Base-by-base conservation (phyloP, 2,888 invertebrate species). In the Agrenia bidenticulata region DNA sequence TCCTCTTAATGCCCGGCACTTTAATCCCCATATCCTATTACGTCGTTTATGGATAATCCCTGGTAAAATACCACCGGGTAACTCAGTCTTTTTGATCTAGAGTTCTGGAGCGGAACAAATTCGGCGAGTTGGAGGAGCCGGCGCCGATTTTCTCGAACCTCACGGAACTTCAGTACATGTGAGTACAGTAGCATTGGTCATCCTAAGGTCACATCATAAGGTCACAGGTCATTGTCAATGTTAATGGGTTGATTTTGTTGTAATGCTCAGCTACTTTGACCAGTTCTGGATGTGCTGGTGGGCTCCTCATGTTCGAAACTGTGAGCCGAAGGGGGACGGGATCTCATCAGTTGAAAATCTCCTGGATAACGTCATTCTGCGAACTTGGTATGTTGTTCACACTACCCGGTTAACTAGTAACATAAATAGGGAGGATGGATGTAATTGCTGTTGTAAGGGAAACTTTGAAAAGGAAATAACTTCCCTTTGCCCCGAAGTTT, bases 321-420 rank as follows among this genome's bases (percentile, higher is more conserved):
- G 85, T 73, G 81, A 83, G 71, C 85, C 85, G 0, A 83, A 82
- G 76, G 83, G 85, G 24, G 85, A 85, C 77, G 85, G 85, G 21
- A 85, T 85, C 70, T 85, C 85, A 66, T 84, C 84, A 74, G 81
- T 83, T 27, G 80, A 83, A 67, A 84, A 85, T 77, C 79, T 85
- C 58, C 78, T 85, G 76, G 85, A 85, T 76, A 85, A 83, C 77
- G 79, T 81, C n/a, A 78, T 85, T 24, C 77, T 85, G 26, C 78
- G 85, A 59, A 80, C 81, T 64, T 83, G 84, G 84, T 84, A 73
- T 24, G 26, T n/a, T 17, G 57, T 63, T 58, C 49, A 37, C n/a
- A n/a, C n/a, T n/a, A n/a, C n/a, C n/a, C n/a, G 32, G 32, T 7
- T 32, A 32, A 32, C 32, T 32, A 32, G 5, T 32, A 7, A 4